These are phyloP conservation scores for Agriopis marginaria DNA, from an alignment of 2,888 invertebrate species.

Conservation along the genomic window DNA sequence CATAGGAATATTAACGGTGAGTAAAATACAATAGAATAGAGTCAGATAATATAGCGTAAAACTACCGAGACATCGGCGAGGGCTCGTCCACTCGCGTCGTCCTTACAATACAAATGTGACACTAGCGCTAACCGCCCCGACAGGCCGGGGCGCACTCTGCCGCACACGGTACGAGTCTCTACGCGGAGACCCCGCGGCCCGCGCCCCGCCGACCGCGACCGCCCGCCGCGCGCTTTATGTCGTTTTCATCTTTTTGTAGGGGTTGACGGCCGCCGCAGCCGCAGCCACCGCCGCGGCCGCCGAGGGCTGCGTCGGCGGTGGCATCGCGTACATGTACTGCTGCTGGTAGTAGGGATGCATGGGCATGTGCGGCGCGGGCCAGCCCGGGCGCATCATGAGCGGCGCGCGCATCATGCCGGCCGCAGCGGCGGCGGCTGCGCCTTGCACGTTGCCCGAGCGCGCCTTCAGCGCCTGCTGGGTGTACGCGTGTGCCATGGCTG, in stretches of 20 bases:
- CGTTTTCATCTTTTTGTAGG: constrained; percentile 96
- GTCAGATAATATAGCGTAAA: constrained; percentile 75
- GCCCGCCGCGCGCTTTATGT: constrained; percentile 82
- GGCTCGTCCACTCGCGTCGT: constrained; percentile 79
- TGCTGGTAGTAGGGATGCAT: constrained; percentile 81
- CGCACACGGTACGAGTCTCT: constrained; percentile 83
- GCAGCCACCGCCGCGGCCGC: constrained; percentile 75
- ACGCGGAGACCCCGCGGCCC: constrained; percentile 83
- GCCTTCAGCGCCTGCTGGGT: constrained; percentile 90
- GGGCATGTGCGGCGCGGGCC: constrained; percentile 81
- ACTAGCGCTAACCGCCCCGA: constrained; percentile 83
- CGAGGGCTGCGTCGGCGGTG: constrained; percentile 77
- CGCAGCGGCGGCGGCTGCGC: constrained; percentile 76
- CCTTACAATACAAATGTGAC: constrained; percentile 86
- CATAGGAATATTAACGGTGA: constrained; percentile 82
- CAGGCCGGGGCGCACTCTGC: constrained; percentile 79
- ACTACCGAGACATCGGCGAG: constrained; percentile 83
- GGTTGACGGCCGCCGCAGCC: constrained; percentile 88
- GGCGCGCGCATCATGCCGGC: constrained; percentile 78
- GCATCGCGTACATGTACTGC: constrained; percentile 84
- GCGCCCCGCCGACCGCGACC: constrained; percentile 75
- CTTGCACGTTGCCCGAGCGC: constrained; percentile 86
- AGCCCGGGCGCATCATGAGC: constrained; percentile 77
- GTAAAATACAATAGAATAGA: constrained; percentile 82
- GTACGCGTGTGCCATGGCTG: constrained; percentile 81